phyloP scores from a whole-genome alignment of 2,113 vertebrate genomes.

The Microtus richardsoni region DNA sequence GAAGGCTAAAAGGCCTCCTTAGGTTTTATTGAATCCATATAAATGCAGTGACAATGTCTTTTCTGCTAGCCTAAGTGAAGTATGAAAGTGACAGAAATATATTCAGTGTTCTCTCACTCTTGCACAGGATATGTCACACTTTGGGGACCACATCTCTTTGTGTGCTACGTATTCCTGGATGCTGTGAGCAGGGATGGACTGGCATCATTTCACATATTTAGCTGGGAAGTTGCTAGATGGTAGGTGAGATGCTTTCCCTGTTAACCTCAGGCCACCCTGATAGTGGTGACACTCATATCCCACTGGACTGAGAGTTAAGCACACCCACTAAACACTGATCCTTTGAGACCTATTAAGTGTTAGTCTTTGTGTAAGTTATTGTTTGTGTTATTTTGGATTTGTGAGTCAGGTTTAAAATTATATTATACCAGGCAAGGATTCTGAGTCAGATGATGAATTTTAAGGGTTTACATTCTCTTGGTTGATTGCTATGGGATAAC shows the following conservation, averaged over 20 bases:
- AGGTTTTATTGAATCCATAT: constrained; percentile 14
- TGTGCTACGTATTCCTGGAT: neutral
- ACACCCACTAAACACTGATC: neutral
- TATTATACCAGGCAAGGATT: neutral
- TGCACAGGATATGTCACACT: constrained; percentile 20
- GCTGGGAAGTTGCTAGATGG: neutral
- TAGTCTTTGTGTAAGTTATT: neutral
- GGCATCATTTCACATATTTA: neutral
- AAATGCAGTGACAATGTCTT: constrained; percentile 53
- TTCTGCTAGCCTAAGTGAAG: constrained; percentile 30
- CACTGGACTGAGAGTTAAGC: neutral
- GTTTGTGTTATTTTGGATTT: neutral
- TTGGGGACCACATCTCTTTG: neutral
- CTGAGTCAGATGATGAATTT: neutral
- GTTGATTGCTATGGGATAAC: no score
- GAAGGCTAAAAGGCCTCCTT: constrained; percentile 25
- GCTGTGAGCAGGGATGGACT: neutral
- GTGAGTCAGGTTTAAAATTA: neutral
- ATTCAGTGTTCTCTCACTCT: constrained; percentile 43
- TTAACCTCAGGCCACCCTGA: neutral
- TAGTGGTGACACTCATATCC: neutral
- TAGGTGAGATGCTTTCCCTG: neutral
- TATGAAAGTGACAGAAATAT: constrained; percentile 61
- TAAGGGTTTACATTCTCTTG: neutral
- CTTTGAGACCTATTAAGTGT: neutral